phyloP scores from a whole-genome alignment of 1,140 invertebrate species.

The Meloidogyne floridensis region DNA sequence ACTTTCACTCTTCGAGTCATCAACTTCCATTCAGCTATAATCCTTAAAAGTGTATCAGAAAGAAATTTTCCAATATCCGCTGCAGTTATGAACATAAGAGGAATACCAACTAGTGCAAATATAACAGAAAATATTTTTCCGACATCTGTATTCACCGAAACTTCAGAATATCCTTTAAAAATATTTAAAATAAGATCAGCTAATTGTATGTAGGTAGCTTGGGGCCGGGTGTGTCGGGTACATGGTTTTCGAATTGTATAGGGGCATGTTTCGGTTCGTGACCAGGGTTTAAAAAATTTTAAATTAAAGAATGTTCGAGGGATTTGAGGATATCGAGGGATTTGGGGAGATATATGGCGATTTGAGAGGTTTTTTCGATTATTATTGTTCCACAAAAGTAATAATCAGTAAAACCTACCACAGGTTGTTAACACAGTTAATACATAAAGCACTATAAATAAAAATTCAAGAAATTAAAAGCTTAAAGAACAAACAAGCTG shows the following conservation, averaged over 20 bases:
- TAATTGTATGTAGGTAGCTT: too few species aligned
- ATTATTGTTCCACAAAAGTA: too few species aligned
- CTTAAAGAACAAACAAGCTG: constrained; percentile 25
- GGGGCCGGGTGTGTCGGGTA: too few species aligned
- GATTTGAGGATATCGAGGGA: too few species aligned
- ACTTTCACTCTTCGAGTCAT: constrained; percentile 56
- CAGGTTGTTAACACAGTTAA: constrained; percentile 65
- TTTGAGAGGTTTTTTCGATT: too few species aligned
- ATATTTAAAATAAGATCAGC: background rate
- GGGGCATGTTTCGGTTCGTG: too few species aligned
- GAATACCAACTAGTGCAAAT: constrained; percentile 65
- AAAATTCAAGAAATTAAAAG: background rate
- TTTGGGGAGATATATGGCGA: too few species aligned
- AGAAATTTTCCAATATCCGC: constrained; percentile 66
- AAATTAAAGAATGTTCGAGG: too few species aligned
- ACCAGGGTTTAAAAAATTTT: too few species aligned
- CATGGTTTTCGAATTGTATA: too few species aligned
- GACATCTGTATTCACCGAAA: constrained; percentile 64
- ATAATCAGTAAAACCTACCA: constrained; percentile 43
- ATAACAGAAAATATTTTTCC: constrained; percentile 66
- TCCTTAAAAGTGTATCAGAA: constrained; percentile 64
- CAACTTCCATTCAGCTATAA: constrained; percentile 63
- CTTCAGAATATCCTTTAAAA: constrained; percentile 64
- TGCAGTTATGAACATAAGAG: constrained; percentile 66
- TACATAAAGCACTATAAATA: constrained; percentile 57